These are phyloP conservation scores for Ginglymostoma cirratum DNA, from an alignment of 2,113 vertebrate species.

Conservation along the genomic window DNA sequence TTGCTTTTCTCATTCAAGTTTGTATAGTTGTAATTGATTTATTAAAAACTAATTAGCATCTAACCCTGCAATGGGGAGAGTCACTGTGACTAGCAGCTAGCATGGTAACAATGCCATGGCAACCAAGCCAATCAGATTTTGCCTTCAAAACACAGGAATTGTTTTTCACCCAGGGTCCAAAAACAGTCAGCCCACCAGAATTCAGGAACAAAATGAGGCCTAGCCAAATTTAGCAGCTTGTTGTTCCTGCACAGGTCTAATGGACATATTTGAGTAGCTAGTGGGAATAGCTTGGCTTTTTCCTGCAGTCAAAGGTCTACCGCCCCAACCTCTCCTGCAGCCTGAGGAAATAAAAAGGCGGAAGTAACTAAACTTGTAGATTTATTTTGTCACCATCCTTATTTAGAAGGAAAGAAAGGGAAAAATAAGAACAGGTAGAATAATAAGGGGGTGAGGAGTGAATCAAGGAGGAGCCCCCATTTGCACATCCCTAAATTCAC, in stretches of 20 bases:
- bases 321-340: background rate
- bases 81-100: background rate
- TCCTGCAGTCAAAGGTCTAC: background rate
- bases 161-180: background rate
- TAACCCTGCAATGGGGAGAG: background rate
- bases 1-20: background rate
- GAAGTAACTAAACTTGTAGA: background rate
- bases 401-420: background rate
- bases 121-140: background rate
- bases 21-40: background rate
- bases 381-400: background rate
- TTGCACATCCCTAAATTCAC: background rate
- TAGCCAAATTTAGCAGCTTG: background rate
- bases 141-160: background rate
- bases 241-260: background rate
- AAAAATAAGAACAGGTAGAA: background rate
- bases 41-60: constrained; percentile 9
- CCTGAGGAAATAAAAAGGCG: background rate
- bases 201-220: background rate
- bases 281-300: background rate
- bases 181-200: background rate
- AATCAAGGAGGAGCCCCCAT: background rate
- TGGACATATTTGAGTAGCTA: background rate
- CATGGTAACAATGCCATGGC: background rate
- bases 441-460: background rate